Conservation (phyloP, 2,797 vertebrate species). For the Chelon labrosus region DNA sequence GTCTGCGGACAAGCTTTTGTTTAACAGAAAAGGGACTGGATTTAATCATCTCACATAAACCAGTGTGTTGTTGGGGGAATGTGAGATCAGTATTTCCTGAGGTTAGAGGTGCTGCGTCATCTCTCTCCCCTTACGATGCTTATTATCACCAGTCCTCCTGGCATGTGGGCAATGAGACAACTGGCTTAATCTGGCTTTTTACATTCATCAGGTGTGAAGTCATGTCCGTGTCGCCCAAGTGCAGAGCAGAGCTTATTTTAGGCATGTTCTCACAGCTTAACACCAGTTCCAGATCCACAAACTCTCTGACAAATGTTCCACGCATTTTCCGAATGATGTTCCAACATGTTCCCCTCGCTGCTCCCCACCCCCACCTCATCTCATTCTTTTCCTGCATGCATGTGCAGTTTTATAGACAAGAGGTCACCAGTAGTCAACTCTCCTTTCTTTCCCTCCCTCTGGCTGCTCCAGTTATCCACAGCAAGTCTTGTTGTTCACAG, state of each 20-base stretch:
- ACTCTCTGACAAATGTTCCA: constrained; percentile 69
- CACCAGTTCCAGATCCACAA: constrained; percentile 46
- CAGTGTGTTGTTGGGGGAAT: constrained; percentile 16
- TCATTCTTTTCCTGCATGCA: constrained; percentile 62
- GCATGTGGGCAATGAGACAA: constrained; percentile 62
- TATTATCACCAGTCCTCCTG: constrained; percentile 16
- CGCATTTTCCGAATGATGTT: constrained; percentile 78
- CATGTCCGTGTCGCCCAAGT: constrained; percentile 68
- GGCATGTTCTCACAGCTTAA: constrained; percentile 49
- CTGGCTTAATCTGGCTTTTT: constrained; percentile 79
- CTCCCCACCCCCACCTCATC: constrained; percentile 40
- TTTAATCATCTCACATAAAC: constrained; percentile 36
- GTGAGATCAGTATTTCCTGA: constrained; percentile 11
- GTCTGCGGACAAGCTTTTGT: constrained; percentile 10
- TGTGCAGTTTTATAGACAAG: constrained; percentile 72
- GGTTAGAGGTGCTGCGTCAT: constrained; percentile 2
- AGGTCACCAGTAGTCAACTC: constrained; percentile 72
- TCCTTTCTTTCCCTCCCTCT: constrained; percentile 49
- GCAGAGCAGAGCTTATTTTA: constrained; percentile 54
- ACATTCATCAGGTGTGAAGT: constrained; percentile 87
- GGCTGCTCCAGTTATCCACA: constrained; percentile 60
- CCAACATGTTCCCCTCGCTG: constrained; percentile 56
- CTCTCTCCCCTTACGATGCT: background rate
- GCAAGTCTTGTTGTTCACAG: constrained; percentile 52
- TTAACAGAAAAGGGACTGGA: constrained; percentile 13